Conservation (phyloP, 2,888 invertebrate genomes). For the Caenorhabditis sp. region DNA sequence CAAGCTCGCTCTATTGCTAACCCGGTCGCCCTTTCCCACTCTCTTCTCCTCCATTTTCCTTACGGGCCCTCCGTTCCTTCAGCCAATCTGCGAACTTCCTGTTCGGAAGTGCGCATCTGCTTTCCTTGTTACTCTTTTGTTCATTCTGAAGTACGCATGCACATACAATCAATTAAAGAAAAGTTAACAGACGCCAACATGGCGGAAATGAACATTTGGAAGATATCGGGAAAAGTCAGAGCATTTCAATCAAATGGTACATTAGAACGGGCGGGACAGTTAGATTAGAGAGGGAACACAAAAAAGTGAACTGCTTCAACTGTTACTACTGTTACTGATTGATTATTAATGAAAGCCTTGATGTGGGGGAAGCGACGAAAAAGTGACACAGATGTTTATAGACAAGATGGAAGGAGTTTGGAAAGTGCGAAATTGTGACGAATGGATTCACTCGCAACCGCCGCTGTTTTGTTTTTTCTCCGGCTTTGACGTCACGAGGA, state of each 20-base stretch:
- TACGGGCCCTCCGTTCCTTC: slow-evolving; percentile 17
- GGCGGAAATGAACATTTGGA: slow-evolving; percentile 12
- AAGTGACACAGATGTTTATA: not conserved
- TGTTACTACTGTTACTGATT: not conserved
- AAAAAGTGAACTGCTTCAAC: not conserved
- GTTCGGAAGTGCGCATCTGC: slow-evolving; percentile 12
- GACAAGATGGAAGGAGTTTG: no score
- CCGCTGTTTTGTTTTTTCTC: slow-evolving; percentile 3
- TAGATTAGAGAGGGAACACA: not conserved
- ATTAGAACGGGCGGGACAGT: not conserved
- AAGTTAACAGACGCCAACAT: slow-evolving; percentile 12
- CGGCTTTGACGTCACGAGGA: slow-evolving; percentile 3
- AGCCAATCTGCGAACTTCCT: slow-evolving; percentile 18
- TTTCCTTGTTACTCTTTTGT: not conserved
- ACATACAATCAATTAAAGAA: slow-evolving; percentile 6
- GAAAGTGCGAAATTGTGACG: not conserved
- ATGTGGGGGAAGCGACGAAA: not conserved
- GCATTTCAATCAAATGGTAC: no score
- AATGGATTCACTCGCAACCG: not conserved
- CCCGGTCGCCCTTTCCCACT: not conserved
- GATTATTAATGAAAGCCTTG: not conserved
- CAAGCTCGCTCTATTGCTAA: not conserved
- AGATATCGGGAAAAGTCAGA: not conserved
- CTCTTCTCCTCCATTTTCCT: slow-evolving; percentile 5
- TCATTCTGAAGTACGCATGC: no score